Percentiles rank a stretch among this genome's conserved stretches.
phyloP scores from a whole-genome alignment of 1,140 invertebrate genomes.

The Papilio helenus region DNA sequence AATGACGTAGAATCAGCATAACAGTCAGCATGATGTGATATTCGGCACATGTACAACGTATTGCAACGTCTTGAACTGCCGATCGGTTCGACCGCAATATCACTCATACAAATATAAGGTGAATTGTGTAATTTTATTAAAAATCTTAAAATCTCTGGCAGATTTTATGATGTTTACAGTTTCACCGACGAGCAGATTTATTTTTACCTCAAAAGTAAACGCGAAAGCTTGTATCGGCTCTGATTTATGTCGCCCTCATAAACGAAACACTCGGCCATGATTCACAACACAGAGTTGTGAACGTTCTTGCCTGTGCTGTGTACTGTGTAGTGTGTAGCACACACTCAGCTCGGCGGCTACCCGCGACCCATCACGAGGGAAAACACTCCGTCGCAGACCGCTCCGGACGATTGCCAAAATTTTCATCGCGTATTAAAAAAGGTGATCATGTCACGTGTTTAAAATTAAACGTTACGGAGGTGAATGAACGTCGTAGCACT shows the following conservation, averaged over 20 bases:
- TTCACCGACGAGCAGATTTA: slow-evolving; percentile 48
- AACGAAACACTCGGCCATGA: slow-evolving; percentile 64
- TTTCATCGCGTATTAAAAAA: slow-evolving; percentile 63
- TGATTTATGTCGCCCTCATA: slow-evolving; percentile 68
- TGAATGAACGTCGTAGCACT: slow-evolving; percentile 79
- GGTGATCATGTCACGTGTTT: slow-evolving; percentile 59
- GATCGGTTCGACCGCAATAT: background rate
- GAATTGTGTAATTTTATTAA: slow-evolving; percentile 9
- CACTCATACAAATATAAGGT: background rate
- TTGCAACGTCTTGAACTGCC: background rate
- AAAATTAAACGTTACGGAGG: slow-evolving; percentile 63
- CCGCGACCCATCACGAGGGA: slow-evolving; percentile 1
- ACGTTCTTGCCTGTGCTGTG: background rate
- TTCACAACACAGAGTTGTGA: slow-evolving; percentile 56
- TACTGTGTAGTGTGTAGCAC: background rate
- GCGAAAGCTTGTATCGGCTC: slow-evolving; percentile 54
- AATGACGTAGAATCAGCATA: background rate
- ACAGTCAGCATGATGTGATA: background rate
- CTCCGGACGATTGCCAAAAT: slow-evolving; percentile 67
- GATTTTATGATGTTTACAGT: slow-evolving; percentile 38
- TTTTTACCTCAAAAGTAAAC: slow-evolving; percentile 73
- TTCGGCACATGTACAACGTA: background rate
- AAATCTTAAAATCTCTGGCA: background rate
- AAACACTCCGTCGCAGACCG: slow-evolving; percentile 45
- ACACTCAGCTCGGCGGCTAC: background rate